These are phyloP conservation scores for Equus przewalskii DNA, from an alignment of 2,113 vertebrate genomes.

Conservation along the genomic window DNA sequence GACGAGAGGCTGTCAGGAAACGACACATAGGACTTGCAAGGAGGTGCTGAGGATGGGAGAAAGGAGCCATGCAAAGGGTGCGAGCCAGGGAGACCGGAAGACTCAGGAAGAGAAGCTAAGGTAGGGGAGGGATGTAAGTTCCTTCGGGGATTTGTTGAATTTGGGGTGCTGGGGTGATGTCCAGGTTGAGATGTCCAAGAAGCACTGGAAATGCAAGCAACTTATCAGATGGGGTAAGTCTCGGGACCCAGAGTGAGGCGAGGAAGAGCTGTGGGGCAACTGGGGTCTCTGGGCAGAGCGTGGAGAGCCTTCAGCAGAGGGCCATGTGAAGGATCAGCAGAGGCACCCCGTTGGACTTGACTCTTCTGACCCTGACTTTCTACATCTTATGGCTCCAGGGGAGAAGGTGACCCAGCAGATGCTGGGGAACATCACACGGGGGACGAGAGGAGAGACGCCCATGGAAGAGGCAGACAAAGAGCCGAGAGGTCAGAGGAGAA, in stretches of 20 bases:
- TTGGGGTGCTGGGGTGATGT: background rate
- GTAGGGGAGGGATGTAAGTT: background rate
- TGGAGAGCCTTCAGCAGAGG: no score
- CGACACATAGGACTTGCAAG: background rate
- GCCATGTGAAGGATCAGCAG: background rate
- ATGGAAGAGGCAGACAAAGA: background rate
- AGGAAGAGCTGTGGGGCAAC: background rate
- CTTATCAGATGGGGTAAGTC: background rate
- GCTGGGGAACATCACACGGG: background rate
- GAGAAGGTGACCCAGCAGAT: background rate
- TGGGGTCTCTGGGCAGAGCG: accelerated
- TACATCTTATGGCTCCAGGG: background rate
- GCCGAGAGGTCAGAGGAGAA: background rate
- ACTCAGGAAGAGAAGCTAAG: background rate
- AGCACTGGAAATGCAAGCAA: background rate
- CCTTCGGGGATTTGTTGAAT: background rate
- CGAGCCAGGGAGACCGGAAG: background rate
- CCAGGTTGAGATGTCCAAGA: background rate
- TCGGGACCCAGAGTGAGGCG: background rate
- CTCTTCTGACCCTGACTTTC: background rate
- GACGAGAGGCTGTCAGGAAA: background rate
- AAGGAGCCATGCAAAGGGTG: background rate
- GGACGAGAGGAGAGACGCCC: background rate
- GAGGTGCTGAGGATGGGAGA: background rate
- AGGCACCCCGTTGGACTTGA: background rate